Evolutionary conservation across 2,113 vertebrate genomes (phyloP).

Genomic region (Trochalopteron elliotii): DNA sequence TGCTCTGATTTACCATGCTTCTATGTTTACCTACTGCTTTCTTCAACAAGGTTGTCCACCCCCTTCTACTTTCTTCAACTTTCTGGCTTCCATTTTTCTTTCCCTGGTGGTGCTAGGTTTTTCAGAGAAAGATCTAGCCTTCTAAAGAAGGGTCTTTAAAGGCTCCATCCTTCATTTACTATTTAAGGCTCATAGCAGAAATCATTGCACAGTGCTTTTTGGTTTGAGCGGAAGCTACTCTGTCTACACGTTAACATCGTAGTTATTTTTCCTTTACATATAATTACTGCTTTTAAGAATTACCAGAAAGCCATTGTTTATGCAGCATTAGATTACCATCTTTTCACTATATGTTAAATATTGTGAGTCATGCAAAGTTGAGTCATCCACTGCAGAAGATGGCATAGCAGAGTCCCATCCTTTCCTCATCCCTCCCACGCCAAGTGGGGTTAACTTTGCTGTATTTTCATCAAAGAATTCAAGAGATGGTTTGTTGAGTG

Average conservation of each 20-base stretch:
- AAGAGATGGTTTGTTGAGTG: not conserved
- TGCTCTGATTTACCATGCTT: not conserved
- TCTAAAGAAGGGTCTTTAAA: not conserved
- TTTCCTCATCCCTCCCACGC: not conserved
- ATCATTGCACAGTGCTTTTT: not conserved
- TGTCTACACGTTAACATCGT: not conserved
- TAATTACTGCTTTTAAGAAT: constrained; percentile 45
- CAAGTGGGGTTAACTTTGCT: not conserved
- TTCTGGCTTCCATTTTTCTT: not conserved
- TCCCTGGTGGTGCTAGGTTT: not conserved
- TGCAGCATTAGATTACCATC: constrained; percentile 29
- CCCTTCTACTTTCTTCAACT: not conserved
- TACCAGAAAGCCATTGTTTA: constrained; percentile 29
- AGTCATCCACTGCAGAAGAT: constrained; percentile 37
- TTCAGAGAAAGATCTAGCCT: not conserved
- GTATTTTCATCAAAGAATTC: not conserved
- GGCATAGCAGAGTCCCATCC: not conserved
- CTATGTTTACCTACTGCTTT: not conserved
- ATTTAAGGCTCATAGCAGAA: not conserved
- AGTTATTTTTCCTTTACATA: not conserved
- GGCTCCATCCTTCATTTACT: not conserved
- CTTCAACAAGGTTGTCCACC: not conserved
- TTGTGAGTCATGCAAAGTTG: constrained; percentile 46
- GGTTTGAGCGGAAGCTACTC: not conserved
- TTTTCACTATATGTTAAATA: constrained; percentile 37